These are phyloP conservation scores for Cladorhizidae sp. DNA, from an alignment of 37 sponge, comb jelly and placozoan species.

Conservation along the genomic window DNA sequence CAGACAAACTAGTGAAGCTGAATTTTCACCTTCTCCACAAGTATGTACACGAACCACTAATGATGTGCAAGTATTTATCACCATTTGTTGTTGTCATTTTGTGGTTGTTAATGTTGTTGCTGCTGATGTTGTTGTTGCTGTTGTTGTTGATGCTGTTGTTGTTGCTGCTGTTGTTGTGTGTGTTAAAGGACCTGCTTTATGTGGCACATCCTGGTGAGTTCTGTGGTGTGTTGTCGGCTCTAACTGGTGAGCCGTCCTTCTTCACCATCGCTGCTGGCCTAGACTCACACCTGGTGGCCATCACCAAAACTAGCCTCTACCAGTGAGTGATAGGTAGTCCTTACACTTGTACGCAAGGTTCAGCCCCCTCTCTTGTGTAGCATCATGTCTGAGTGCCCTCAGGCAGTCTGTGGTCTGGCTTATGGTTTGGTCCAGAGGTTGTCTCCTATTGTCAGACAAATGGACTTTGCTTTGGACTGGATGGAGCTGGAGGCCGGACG, in stretches of 20 bases:
- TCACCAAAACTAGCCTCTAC: slow-evolving; percentile 85
- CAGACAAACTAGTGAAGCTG: slow-evolving; percentile 9
- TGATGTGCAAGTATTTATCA: neutral
- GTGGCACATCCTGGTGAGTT: slow-evolving; percentile 84
- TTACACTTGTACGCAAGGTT: too few species aligned
- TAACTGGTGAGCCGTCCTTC: slow-evolving; percentile 95
- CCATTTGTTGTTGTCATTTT: neutral
- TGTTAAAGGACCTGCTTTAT: slow-evolving; percentile 84
- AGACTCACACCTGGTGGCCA: slow-evolving; percentile 77
- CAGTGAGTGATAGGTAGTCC: slow-evolving; percentile 79
- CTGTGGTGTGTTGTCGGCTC: slow-evolving; percentile 80
- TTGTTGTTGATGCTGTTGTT: neutral
- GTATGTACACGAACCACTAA: slow-evolving; percentile 2
- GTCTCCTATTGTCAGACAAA: slow-evolving; percentile 80
- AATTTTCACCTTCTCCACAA: neutral
- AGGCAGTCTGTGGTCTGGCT: slow-evolving; percentile 76
- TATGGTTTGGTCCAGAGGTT: slow-evolving; percentile 68
- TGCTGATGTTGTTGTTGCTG: neutral
- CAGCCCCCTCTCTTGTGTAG: slow-evolving; percentile 20
- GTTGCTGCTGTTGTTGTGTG: too few species aligned
- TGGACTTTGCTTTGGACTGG: slow-evolving; percentile 98
- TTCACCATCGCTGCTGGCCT: slow-evolving; percentile 57
- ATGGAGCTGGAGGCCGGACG: slow-evolving; percentile 88
- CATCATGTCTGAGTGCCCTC: slow-evolving; percentile 74
- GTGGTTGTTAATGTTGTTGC: neutral